Evolutionary conservation across 2,888 invertebrate species (phyloP).

Genomic region (Anagyrus pseudococci): DNA sequence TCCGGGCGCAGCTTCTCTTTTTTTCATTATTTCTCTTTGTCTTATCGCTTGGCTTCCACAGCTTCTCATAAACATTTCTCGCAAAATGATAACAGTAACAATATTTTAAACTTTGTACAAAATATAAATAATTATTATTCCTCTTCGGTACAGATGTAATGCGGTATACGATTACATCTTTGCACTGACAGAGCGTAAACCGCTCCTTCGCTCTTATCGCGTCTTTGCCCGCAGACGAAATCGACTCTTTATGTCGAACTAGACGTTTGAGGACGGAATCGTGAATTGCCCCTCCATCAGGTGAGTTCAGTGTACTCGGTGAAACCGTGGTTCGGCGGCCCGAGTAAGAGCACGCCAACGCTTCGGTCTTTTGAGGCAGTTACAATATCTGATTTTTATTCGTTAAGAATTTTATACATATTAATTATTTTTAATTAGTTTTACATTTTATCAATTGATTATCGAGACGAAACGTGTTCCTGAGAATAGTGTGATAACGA

Average conservation of each 20-base stretch:
- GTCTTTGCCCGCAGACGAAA: slow-evolving; percentile 18
- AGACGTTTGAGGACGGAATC: slow-evolving; percentile 38
- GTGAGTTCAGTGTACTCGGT: slow-evolving; percentile 63
- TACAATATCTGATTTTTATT: slow-evolving; percentile 56
- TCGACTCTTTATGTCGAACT: slow-evolving; percentile 18
- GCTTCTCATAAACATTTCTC: slow-evolving; percentile 24
- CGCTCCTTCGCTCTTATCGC: neutral
- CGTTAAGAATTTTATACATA: neutral
- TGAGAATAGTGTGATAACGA: neutral
- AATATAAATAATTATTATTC: slow-evolving; percentile 36
- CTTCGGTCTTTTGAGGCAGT: slow-evolving; percentile 63
- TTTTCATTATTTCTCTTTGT: neutral
- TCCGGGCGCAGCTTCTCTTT: neutral
- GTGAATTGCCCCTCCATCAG: slow-evolving; percentile 47
- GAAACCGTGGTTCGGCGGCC: slow-evolving; percentile 63
- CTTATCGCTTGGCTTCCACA: neutral
- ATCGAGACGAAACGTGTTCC: too few relatives aligned
- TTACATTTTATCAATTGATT: neutral
- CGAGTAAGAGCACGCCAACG: slow-evolving; percentile 61
- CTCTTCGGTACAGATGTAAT: slow-evolving; percentile 3
- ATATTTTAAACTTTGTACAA: slow-evolving; percentile 39
- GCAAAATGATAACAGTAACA: slow-evolving; percentile 38
- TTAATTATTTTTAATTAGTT: neutral
- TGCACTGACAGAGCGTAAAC: too few relatives aligned
- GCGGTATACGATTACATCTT: neutral